These are phyloP conservation scores for Miopithecus talapoin DNA, from an alignment of 2,797 vertebrate genomes.

Conservation along the genomic window DNA sequence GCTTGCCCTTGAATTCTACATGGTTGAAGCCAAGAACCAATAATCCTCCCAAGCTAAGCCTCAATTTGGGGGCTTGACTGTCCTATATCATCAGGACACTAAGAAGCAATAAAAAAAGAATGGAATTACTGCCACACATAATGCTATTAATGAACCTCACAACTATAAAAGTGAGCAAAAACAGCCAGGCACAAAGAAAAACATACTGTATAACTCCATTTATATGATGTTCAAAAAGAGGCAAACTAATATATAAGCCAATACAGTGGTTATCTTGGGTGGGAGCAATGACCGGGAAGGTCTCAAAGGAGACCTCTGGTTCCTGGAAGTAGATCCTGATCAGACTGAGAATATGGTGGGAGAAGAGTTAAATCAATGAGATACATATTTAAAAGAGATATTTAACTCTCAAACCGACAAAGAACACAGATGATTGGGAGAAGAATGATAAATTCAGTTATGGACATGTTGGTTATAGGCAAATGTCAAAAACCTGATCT, in stretches of 20 bases:
- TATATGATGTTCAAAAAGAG: neutral
- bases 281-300: neutral
- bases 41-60: neutral
- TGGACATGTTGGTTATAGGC: neutral
- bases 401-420: neutral
- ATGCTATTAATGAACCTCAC: neutral
- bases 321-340: neutral
- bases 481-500: neutral
- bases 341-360: neutral
- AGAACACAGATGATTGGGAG: neutral
- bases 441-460: neutral
- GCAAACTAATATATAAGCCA: neutral
- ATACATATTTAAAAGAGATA: neutral
- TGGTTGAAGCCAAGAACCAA: too few relatives aligned
- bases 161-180: neutral
- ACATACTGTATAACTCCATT: neutral
- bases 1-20: too few relatives aligned
- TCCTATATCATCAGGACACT: neutral
- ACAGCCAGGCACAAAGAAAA: neutral
- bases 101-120: neutral
- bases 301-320: neutral
- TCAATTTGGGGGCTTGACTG: neutral
- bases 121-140: neutral
- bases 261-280: neutral
- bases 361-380: neutral